phyloP scores from a whole-genome alignment of 1,140 invertebrate species.

The Musca vetustissima region DNA sequence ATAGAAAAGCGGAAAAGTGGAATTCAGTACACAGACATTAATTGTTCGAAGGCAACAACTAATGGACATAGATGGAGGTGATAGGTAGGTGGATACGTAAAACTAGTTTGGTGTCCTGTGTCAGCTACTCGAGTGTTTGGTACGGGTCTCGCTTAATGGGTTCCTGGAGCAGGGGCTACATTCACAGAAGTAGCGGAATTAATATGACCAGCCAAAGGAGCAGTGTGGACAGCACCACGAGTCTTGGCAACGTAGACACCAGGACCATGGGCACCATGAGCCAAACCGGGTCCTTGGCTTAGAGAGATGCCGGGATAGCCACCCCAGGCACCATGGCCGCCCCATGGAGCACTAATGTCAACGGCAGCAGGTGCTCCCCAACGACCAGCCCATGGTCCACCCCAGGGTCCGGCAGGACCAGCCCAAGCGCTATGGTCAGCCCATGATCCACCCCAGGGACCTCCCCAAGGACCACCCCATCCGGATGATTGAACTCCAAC shows the following conservation, averaged over 20 bases:
- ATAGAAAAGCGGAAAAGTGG: too few relatives aligned
- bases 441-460: slow-evolving; percentile 25
- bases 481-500: slow-evolving; percentile 48
- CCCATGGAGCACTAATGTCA: slow-evolving; percentile 38
- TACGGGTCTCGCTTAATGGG: slow-evolving; percentile 26
- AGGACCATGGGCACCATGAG: slow-evolving; percentile 37
- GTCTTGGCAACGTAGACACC: slow-evolving; percentile 59
- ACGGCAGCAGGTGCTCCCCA: slow-evolving; percentile 39
- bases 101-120: background rate
- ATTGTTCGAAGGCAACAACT: too few relatives aligned
- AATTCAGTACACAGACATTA: too few relatives aligned
- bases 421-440: slow-evolving; percentile 5
- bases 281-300: slow-evolving; percentile 48
- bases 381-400: background rate
- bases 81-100: background rate
- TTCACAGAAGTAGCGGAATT: slow-evolving; percentile 55
- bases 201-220: slow-evolving; percentile 58
- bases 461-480: slow-evolving; percentile 39
- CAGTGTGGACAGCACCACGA: slow-evolving; percentile 58
- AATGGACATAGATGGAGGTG: too few relatives aligned
- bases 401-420: slow-evolving; percentile 11
- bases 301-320: slow-evolving; percentile 46
- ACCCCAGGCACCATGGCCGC: slow-evolving; percentile 37
- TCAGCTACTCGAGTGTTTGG: too few relatives aligned
- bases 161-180: slow-evolving; percentile 58